Conservation (phyloP, 2,888 invertebrate species). For the Drosophila meridiana region DNA sequence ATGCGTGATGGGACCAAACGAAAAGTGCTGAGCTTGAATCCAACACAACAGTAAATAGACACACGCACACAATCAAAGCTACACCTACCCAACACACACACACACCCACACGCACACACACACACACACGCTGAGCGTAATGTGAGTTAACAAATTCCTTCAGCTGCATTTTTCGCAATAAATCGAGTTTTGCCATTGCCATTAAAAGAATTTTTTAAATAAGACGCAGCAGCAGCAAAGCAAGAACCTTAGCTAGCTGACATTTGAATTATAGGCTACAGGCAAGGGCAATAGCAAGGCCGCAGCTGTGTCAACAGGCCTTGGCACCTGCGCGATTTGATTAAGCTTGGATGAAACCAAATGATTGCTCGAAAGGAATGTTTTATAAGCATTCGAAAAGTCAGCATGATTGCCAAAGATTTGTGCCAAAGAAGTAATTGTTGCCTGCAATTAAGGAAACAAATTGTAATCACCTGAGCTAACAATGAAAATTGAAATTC, state of each 20-base stretch:
- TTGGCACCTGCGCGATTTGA: slow-evolving; percentile 57
- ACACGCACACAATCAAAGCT: not conserved
- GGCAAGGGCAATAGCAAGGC: slow-evolving; percentile 50
- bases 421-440: not conserved
- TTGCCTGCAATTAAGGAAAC: slow-evolving; percentile 23
- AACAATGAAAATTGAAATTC: not conserved
- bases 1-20: slow-evolving; percentile 48
- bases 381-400: slow-evolving; percentile 14
- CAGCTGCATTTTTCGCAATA: slow-evolving; percentile 18
- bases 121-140: not conserved
- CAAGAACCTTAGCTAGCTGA: slow-evolving; percentile 24
- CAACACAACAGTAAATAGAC: slow-evolving; percentile 2
- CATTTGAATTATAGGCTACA: slow-evolving; percentile 66
- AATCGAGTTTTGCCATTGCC: slow-evolving; percentile 19
- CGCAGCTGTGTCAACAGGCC: slow-evolving; percentile 9
- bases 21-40: slow-evolving; percentile 32
- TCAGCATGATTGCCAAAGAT: slow-evolving; percentile 33
- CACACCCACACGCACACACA: not conserved
- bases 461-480: not conserved
- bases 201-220: slow-evolving; percentile 33
- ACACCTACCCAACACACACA: not conserved
- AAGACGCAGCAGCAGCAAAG: slow-evolving; percentile 9
- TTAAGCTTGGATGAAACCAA: slow-evolving; percentile 13
- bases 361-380: slow-evolving; percentile 11
- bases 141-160: slow-evolving; percentile 27